Conservation (phyloP, 2,888 invertebrate species). For the Phasia obesa region DNA sequence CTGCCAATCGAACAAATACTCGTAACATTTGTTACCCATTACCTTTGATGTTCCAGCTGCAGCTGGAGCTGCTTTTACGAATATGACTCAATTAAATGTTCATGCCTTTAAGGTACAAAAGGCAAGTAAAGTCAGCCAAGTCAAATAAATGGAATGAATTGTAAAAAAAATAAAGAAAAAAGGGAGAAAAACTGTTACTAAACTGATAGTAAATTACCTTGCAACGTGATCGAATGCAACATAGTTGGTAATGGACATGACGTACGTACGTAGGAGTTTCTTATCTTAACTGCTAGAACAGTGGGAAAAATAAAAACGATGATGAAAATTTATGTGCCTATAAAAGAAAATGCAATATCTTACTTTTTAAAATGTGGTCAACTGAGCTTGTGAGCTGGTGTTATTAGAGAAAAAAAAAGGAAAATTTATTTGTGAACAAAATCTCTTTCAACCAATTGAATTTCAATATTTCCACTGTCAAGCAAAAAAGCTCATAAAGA, state of each 20-base stretch:
- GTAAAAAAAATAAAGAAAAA: conserved; percentile 5
- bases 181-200: conserved; percentile 18
- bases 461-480: conserved; percentile 11
- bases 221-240: conserved; percentile 66
- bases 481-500: conserved; percentile 1
- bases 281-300: background rate
- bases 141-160: conserved; percentile 45
- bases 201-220: conserved; percentile 65
- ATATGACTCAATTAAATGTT: conserved; percentile 69
- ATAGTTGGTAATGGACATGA: conserved; percentile 45
- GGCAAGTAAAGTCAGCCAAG: conserved; percentile 53
- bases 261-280: background rate
- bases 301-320: background rate
- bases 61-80: conserved; percentile 17
- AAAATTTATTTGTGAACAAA: no score
- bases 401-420: no score
- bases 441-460: no score
- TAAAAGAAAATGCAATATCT: no score
- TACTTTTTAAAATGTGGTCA: no score
- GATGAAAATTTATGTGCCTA: background rate
- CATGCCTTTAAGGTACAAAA: conserved; percentile 59
- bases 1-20: conserved; percentile 54
- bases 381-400: no score
- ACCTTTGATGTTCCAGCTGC: conserved; percentile 9
- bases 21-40: conserved; percentile 56